Conservation (phyloP, 2,113 vertebrate species). For the Phasianus colchicus region DNA sequence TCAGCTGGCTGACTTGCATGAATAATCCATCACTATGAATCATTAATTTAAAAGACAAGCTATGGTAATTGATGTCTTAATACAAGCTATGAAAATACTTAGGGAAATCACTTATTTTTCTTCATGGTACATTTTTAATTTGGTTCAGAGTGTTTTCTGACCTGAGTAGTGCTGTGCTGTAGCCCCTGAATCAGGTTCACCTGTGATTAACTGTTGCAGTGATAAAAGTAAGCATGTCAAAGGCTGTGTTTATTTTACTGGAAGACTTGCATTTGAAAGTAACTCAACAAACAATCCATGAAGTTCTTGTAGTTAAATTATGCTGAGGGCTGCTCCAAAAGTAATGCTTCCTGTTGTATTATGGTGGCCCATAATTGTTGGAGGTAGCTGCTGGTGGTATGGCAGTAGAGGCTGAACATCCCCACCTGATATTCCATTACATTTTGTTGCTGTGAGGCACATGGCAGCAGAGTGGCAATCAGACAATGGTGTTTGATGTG, state of each 20-base stretch:
- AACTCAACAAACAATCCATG: not conserved
- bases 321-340: not conserved
- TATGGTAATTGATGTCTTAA: conserved; percentile 70
- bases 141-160: conserved; percentile 30
- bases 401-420: no score
- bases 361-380: no score
- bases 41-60: conserved; percentile 67
- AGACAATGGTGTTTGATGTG: no score
- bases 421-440: no score
- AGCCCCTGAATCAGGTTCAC: not conserved
- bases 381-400: no score
- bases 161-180: not conserved
- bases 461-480: no score
- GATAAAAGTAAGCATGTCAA: not conserved
- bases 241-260: not conserved
- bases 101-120: conserved; percentile 43
- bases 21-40: conserved; percentile 73
- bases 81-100: conserved; percentile 60
- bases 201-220: not conserved
- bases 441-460: no score
- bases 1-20: conserved; percentile 55
- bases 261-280: not conserved
- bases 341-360: no score
- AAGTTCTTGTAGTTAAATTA: not conserved
- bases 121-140: conserved; percentile 6